Conservation (phyloP, 2,113 vertebrate genomes). For the Panurus biarmicus region DNA sequence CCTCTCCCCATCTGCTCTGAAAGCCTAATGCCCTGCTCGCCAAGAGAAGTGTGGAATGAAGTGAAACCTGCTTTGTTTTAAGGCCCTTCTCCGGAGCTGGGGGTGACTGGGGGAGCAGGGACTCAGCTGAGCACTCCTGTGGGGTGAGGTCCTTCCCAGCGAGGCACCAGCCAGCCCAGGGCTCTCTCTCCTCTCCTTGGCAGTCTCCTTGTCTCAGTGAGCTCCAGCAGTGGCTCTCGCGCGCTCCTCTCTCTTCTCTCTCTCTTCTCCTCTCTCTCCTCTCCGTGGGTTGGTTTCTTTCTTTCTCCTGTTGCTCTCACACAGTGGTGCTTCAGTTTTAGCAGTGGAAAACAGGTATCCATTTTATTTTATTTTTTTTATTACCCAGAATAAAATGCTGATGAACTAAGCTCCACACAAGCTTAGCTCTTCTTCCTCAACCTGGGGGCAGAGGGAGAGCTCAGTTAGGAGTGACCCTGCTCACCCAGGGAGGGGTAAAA, state of each 20-base stretch:
- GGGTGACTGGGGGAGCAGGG: slow-evolving; percentile 73
- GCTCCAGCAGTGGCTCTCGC: slow-evolving; percentile 77
- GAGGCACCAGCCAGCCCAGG: slow-evolving; percentile 70
- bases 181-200: slow-evolving; percentile 69
- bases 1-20: slow-evolving; percentile 74
- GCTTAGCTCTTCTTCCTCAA: slow-evolving; percentile 86
- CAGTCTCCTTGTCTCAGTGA: slow-evolving; percentile 75
- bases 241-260: slow-evolving; percentile 55
- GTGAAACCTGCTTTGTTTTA: slow-evolving; percentile 61
- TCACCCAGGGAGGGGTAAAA: too few species aligned
- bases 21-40: slow-evolving; percentile 56
- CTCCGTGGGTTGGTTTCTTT: slow-evolving; percentile 76
- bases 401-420: slow-evolving; percentile 88
- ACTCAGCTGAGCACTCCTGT: slow-evolving; percentile 64
- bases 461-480: fast-evolving
- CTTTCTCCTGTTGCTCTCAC: slow-evolving; percentile 91
- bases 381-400: slow-evolving; percentile 97
- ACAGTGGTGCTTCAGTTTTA: slow-evolving; percentile 97
- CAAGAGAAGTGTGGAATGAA: slow-evolving; percentile 75
- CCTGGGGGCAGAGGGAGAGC: slow-evolving; percentile 42
- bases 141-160: slow-evolving; percentile 65
- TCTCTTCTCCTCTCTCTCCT: slow-evolving; percentile 55
- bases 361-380: slow-evolving; percentile 92
- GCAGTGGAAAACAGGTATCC: slow-evolving; percentile 99
- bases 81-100: slow-evolving; percentile 71